A percentile compares a stretch with the other conserved stretches of the same genome.
Evolutionary conservation across 2,888 invertebrate species (phyloP).

Genomic region (Nemapogon koenigi): DNA sequence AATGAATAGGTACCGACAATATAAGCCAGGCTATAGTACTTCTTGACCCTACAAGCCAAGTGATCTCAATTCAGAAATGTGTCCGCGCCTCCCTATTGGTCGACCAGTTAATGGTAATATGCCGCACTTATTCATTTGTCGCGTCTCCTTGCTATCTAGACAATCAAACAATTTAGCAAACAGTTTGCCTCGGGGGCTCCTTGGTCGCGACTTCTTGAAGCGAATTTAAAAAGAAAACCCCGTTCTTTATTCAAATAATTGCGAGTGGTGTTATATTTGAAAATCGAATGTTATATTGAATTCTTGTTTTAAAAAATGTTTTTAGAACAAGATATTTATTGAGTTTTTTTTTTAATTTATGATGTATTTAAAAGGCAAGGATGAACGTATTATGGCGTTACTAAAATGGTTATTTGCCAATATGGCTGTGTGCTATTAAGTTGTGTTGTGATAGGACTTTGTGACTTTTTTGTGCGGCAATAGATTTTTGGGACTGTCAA

Average conservation of each 20-base stretch:
- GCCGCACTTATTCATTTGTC: slow-evolving; percentile 49
- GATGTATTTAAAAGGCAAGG: slow-evolving; percentile 33
- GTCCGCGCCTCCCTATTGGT: slow-evolving; percentile 37
- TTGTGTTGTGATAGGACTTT: slow-evolving; percentile 20
- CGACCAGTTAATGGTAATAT: slow-evolving; percentile 48
- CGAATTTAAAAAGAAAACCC: not conserved
- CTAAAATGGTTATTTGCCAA: slow-evolving; percentile 47
- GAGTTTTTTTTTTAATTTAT: slow-evolving; percentile 20
- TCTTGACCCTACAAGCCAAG: slow-evolving; percentile 49
- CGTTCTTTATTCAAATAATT: too few species aligned
- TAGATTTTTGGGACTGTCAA: not conserved
- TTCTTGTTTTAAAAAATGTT: too few species aligned
- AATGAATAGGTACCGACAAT: too few species aligned
- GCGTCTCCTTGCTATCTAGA: slow-evolving; percentile 26
- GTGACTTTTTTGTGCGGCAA: too few species aligned
- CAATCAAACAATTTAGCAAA: slow-evolving; percentile 44
- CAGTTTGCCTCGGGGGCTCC: slow-evolving; percentile 21
- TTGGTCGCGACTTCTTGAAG: not conserved
- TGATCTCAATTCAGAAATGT: slow-evolving; percentile 48
- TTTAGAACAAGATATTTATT: slow-evolving; percentile 45
- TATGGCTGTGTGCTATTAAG: slow-evolving; percentile 37
- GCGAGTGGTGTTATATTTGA: too few species aligned
- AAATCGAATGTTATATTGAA: too few species aligned
- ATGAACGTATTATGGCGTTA: slow-evolving; percentile 27
- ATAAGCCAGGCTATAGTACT: too few species aligned